Evolutionary conservation across 2,888 invertebrate genomes (phyloP), one percentile per base, ranked within the genome.

Genomic region (Acanthosepion lycidas): DNA sequence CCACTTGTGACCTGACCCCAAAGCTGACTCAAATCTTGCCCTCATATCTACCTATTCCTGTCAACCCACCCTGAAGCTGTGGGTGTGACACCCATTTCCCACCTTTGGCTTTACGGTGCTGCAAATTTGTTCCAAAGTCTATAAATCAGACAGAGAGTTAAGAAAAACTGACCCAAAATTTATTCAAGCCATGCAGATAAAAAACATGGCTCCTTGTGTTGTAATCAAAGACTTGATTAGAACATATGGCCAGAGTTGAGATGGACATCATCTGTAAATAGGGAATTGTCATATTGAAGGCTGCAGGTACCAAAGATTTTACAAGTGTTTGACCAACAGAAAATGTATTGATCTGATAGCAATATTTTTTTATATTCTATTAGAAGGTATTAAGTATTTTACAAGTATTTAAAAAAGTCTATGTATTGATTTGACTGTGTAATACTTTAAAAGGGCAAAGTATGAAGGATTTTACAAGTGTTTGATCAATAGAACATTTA

Each of bases 1-100:
- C 78, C n/a, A 78, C n/a, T n/a, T 78, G 78, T 78, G 78, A 18
- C n/a, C n/a, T 78, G n/a, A 78, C 78, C 78, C n/a, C n/a, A 78
- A 78, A 78, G 6, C n/a, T 78, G 78, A n/a, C 15, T 78, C 28
- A 78, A 78, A 78, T 26, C n/a, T 78, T 28, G 78, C n/a, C 28
- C 33, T 78, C 12, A 33, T 78, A 78, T 78, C 78, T 78, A 78
- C 15, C 33, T n/a, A 78, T 78, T n/a, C 78, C 78, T n/a, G n/a
- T 78, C 78, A 78, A 78, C n/a, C n/a, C 33, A n/a, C n/a, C 12
- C 78, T n/a, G 78, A n/a, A 33, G n/a, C n/a, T 12, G 15, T 78
- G n/a, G 18, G n/a, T n/a, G 33, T 78, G 78, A 78, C 78, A n/a
- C 12, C n/a, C 78, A 33, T 78, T n/a, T 78, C n/a, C 12, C n/a